Conservation (phyloP, 2,797 vertebrate species). For the Amphiprion clarkii region DNA sequence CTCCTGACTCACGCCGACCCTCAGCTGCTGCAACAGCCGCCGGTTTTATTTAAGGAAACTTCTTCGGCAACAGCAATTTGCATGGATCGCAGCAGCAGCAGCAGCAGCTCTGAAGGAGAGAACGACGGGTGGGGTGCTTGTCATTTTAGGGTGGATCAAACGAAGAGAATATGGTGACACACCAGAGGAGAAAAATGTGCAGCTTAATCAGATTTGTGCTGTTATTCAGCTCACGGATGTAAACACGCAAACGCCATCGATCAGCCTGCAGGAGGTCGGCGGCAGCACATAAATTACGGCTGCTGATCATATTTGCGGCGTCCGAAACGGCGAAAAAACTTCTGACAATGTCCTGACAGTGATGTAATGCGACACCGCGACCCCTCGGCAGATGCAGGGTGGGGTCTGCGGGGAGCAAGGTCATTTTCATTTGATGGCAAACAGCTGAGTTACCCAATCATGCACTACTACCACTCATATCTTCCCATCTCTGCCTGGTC, state of each 20-base stretch:
- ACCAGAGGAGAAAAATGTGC: not conserved
- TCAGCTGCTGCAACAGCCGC: conserved; percentile 64
- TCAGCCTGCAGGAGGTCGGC: conserved; percentile 38
- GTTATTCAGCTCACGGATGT: conserved; percentile 31
- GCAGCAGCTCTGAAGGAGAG: conserved; percentile 18
- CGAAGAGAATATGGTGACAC: conserved; percentile 33
- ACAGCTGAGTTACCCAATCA: conserved; percentile 75
- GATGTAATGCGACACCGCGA: conserved; percentile 68
- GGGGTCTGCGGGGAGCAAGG: conserved; percentile 50
- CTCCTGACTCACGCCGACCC: conserved; percentile 38
- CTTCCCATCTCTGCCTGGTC: conserved; percentile 64
- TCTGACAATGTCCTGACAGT: conserved; percentile 64
- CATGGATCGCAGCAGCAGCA: conserved; percentile 41
- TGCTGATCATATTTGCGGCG: conserved; percentile 51
- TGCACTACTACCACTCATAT: conserved; percentile 40
- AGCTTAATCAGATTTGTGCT: conserved; percentile 41
- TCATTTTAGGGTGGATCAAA: conserved; percentile 52
- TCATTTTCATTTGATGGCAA: conserved; percentile 70
- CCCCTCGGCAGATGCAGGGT: conserved; percentile 67
- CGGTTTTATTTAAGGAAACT: conserved; percentile 60
- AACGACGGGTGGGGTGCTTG: conserved; percentile 33
- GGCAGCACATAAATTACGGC: conserved; percentile 41
- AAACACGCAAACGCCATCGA: conserved; percentile 51
- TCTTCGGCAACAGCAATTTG: conserved; percentile 32
- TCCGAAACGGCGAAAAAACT: conserved; percentile 36